Evolutionary conservation across 2,797 vertebrate species (phyloP).

Genomic region (Naso thynnoides): DNA sequence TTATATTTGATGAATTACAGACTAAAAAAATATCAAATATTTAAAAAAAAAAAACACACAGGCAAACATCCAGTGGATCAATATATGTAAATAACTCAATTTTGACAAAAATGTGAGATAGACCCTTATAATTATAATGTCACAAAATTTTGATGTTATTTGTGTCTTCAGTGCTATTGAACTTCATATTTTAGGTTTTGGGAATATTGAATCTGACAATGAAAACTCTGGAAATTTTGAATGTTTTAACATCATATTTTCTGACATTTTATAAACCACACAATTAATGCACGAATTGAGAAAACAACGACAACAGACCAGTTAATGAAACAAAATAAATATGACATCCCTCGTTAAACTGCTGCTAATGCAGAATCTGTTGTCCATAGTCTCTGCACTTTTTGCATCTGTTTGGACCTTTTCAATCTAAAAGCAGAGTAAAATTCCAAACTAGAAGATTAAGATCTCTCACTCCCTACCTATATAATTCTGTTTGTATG

Average conservation of each 20-base stretch:
- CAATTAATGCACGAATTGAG: neutral
- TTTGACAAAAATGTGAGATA: too few species aligned
- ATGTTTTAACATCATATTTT: neutral
- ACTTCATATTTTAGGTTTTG: neutral
- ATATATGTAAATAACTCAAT: too few species aligned
- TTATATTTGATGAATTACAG: too few species aligned
- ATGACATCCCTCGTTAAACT: too few species aligned
- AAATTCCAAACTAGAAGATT: conserved; percentile 45
- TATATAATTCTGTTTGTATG: conserved; percentile 58
- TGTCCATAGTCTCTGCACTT: neutral
- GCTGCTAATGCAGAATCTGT: neutral
- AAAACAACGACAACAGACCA: neutral
- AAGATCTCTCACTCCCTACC: conserved; percentile 51
- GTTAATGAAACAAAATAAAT: neutral
- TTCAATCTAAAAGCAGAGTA: conserved; percentile 16
- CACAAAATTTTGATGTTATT: too few species aligned
- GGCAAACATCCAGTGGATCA: too few species aligned
- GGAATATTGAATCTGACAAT: neutral
- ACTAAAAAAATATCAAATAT: too few species aligned
- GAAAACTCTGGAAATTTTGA: neutral
- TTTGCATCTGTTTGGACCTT: neutral
- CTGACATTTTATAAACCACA: neutral
- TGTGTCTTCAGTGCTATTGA: neutral
- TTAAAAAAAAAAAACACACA: too few species aligned
- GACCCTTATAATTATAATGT: too few species aligned